A percentile compares a stretch with the other conserved stretches of the same genome.
Evolutionary conservation across 2,797 vertebrate genomes (phyloP).

Genomic region (Stomatorhinus walkeri): DNA sequence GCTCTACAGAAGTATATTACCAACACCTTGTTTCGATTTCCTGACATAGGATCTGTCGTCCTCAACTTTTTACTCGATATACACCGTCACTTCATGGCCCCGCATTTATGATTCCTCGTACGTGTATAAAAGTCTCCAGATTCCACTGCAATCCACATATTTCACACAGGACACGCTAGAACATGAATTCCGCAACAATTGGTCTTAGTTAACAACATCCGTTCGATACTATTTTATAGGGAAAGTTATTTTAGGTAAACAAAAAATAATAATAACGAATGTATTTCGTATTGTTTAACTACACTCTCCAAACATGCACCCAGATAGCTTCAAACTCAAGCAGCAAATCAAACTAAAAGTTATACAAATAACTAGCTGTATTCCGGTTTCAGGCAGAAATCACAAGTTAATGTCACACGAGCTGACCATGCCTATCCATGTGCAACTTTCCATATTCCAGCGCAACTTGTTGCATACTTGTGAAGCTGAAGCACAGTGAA

Average conservation of each 20-base stretch:
- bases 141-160: neutral
- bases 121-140: neutral
- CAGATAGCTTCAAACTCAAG: neutral
- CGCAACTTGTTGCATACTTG: neutral
- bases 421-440: neutral
- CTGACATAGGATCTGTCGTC: neutral
- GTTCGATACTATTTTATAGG: neutral
- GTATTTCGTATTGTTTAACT: neutral
- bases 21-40: neutral
- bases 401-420: neutral
- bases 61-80: neutral
- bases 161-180: neutral
- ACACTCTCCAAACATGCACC: neutral
- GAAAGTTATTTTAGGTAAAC: neutral
- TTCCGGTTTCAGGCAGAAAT: neutral
- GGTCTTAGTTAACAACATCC: neutral
- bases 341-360: neutral
- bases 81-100: neutral
- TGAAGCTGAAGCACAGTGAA: neutral
- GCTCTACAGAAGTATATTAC: neutral
- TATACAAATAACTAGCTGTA: neutral
- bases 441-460: neutral
- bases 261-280: neutral
- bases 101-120: neutral
- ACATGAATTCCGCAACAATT: neutral